Conservation (phyloP, 2,888 invertebrate genomes). For the Cephus sareptanus region DNA sequence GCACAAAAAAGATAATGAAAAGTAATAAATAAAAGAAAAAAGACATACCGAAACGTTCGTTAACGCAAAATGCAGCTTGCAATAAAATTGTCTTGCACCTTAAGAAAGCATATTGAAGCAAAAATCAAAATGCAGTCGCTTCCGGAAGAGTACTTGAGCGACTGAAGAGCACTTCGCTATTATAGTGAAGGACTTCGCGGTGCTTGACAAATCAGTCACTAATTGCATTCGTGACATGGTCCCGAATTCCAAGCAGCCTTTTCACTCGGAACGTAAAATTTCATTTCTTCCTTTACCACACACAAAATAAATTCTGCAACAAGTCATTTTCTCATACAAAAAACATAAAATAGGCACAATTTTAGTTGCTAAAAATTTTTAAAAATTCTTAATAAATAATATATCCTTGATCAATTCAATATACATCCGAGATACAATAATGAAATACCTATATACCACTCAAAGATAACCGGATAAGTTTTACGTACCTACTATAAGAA, state of each 20-base stretch:
- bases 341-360: neutral
- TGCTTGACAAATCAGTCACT: constrained; percentile 64
- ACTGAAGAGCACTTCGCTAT: constrained; percentile 54
- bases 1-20: neutral
- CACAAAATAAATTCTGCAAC: neutral
- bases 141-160: constrained; percentile 52
- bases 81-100: constrained; percentile 38
- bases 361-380: neutral
- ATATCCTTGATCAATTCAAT: neutral
- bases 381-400: neutral
- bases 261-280: constrained; percentile 38
- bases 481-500: neutral
- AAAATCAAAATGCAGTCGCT: constrained; percentile 64
- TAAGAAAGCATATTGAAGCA: constrained; percentile 53
- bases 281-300: neutral
- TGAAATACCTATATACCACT: neutral
- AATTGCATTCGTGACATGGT: constrained; percentile 65
- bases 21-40: neutral
- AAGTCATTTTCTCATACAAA: neutral
- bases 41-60: neutral
- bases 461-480: neutral
- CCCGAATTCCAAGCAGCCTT: constrained; percentile 56
- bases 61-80: constrained; percentile 20
- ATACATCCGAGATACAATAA: neutral
- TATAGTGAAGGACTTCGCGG: constrained; percentile 51